These are phyloP conservation scores for Vulpes vulpes DNA, from an alignment of 2,113 vertebrate genomes.

Conservation along the genomic window DNA sequence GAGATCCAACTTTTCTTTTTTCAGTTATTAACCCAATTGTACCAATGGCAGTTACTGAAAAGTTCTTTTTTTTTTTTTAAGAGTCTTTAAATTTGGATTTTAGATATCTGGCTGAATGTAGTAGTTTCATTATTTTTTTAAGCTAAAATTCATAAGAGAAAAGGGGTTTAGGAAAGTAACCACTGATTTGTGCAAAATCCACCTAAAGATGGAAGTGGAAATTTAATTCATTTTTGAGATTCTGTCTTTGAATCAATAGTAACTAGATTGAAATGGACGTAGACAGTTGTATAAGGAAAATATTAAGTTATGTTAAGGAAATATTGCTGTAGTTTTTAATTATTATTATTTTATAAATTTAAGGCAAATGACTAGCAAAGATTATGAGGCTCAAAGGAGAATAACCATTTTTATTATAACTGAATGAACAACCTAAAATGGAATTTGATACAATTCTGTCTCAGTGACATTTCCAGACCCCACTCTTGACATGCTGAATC, in stretches of 20 bases:
- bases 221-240: background rate
- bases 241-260: constrained; percentile 22
- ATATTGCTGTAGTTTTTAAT: background rate
- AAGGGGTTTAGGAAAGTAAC: background rate
- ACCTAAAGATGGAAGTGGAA: background rate
- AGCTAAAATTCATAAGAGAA: background rate
- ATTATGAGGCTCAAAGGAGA: background rate
- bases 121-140: background rate
- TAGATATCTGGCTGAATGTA: background rate
- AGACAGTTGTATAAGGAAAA: background rate
- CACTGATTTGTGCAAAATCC: background rate
- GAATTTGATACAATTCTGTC: constrained; percentile 1
- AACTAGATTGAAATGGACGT: background rate
- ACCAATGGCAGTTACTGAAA: background rate
- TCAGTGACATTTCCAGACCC: background rate
- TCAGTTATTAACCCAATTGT: background rate
- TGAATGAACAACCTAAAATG: constrained; percentile 19
- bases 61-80: background rate
- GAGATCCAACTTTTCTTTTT: background rate
- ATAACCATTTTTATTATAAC: background rate
- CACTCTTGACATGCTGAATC: background rate
- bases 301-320: background rate
- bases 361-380: background rate
- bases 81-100: background rate
- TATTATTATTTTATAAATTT: background rate